phyloP scores from a whole-genome alignment of 1,140 invertebrate genomes.

The Drosophila orosa region DNA sequence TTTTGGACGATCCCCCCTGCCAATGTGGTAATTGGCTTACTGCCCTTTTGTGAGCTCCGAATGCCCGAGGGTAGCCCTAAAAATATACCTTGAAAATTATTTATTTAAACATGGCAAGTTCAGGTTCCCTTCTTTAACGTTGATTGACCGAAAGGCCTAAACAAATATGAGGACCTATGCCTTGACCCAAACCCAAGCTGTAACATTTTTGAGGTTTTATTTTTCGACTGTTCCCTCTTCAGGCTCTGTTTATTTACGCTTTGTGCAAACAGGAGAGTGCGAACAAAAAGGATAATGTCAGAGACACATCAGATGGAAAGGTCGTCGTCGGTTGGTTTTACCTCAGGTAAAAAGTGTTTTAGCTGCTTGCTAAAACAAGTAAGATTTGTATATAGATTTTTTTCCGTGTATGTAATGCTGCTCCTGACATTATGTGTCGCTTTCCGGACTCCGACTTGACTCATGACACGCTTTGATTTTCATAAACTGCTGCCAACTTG shows the following conservation, averaged over 20 bases:
- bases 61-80: conserved; percentile 7
- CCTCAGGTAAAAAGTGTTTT: conserved; percentile 15
- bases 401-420: conserved; percentile 11
- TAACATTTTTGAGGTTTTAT: conserved; percentile 31
- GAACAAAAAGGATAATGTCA: conserved; percentile 64
- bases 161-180: conserved; percentile 39
- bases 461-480: conserved; percentile 54
- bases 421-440: conserved; percentile 27
- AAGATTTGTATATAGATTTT: too few relatives aligned
- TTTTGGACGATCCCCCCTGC: not conserved
- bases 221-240: conserved; percentile 11
- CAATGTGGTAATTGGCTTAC: conserved; percentile 33
- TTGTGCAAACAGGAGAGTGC: conserved; percentile 50
- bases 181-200: conserved; percentile 9
- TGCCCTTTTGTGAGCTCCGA: conserved; percentile 21
- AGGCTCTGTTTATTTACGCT: conserved; percentile 20
- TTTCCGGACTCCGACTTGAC: conserved; percentile 26
- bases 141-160: conserved; percentile 45
- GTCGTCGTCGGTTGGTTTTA: conserved; percentile 46
- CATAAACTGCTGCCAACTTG: conserved; percentile 59
- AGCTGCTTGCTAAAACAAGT: too few relatives aligned
- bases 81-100: conserved; percentile 36
- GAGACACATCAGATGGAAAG: conserved; percentile 43
- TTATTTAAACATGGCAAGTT: conserved; percentile 51
- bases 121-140: conserved; percentile 17